A percentile compares a stretch with the other conserved stretches of the same genome.
Evolutionary conservation across 2,113 vertebrate species (phyloP).

Genomic region (Dicentrarchus labrax): DNA sequence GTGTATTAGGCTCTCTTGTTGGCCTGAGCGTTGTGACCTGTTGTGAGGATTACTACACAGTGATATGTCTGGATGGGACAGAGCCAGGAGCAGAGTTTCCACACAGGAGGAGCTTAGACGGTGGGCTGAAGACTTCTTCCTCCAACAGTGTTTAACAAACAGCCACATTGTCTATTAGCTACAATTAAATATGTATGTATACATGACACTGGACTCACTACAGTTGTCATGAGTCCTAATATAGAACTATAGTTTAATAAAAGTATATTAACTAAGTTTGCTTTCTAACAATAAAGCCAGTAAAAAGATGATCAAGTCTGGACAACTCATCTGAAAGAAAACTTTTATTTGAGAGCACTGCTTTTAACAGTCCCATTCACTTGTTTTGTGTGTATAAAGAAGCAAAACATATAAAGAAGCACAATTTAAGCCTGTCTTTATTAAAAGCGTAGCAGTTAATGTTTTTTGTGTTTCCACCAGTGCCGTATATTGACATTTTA

Average conservation of each 20-base stretch:
- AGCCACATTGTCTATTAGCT: neutral
- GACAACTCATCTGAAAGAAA: neutral
- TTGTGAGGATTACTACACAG: slow-evolving; percentile 74
- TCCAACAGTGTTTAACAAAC: neutral
- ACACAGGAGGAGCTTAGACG: slow-evolving; percentile 45
- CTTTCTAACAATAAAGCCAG: neutral
- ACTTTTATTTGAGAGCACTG: neutral
- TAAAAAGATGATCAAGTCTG: neutral
- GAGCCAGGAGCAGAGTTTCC: slow-evolving; percentile 54
- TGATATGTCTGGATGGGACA: slow-evolving; percentile 61
- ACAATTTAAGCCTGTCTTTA: neutral
- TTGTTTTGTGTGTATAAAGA: neutral
- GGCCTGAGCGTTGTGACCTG: slow-evolving; percentile 71
- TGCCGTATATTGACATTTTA: slow-evolving; percentile 1
- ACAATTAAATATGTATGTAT: neutral
- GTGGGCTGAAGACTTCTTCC: neutral
- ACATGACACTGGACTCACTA: neutral
- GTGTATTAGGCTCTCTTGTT: slow-evolving; percentile 46
- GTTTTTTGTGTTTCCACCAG: neutral
- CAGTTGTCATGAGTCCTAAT: neutral
- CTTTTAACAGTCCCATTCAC: neutral
- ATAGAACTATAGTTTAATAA: neutral
- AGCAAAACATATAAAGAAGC: neutral
- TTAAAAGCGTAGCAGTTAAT: neutral
- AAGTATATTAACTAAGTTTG: neutral